Conservation (phyloP, 2,797 vertebrate species). For the Paguma larvata region DNA sequence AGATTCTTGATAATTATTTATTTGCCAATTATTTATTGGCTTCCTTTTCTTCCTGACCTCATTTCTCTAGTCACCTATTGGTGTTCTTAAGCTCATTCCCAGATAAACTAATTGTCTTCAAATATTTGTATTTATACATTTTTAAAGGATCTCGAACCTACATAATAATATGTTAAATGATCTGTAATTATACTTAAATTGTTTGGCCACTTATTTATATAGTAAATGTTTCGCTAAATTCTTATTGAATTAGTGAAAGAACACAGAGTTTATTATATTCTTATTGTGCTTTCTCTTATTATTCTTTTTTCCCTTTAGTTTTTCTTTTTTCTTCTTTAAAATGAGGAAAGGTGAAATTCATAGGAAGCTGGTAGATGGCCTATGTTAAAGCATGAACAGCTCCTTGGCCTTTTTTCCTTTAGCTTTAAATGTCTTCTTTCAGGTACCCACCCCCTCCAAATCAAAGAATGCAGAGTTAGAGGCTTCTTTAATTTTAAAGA, state of each 20-base stretch:
- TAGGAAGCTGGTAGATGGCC: background rate
- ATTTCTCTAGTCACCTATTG: accelerated
- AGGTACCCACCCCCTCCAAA: background rate
- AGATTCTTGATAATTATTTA: background rate
- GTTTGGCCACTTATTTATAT: background rate
- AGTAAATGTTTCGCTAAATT: background rate
- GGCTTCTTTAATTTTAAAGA: conserved; percentile 61
- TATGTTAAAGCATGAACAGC: background rate
- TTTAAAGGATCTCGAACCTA: background rate
- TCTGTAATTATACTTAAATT: background rate
- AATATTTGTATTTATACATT: background rate
- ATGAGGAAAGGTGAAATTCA: background rate
- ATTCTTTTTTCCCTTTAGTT: background rate
- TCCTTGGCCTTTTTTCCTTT: background rate
- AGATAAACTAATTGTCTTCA: background rate
- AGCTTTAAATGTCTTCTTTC: background rate
- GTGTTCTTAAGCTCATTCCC: background rate
- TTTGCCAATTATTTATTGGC: background rate
- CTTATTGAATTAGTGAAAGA: background rate
- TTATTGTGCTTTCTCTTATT: background rate
- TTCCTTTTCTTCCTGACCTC: background rate
- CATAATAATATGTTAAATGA: background rate
- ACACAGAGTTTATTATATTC: background rate
- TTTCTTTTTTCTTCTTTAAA: conserved; percentile 10
- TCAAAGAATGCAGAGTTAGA: background rate